Percentiles rank a stretch among this genome's conserved stretches.
These are phyloP conservation scores for Oscheius sp. DNA, from an alignment of 1,140 invertebrate genomes.

Conservation along the genomic window DNA sequence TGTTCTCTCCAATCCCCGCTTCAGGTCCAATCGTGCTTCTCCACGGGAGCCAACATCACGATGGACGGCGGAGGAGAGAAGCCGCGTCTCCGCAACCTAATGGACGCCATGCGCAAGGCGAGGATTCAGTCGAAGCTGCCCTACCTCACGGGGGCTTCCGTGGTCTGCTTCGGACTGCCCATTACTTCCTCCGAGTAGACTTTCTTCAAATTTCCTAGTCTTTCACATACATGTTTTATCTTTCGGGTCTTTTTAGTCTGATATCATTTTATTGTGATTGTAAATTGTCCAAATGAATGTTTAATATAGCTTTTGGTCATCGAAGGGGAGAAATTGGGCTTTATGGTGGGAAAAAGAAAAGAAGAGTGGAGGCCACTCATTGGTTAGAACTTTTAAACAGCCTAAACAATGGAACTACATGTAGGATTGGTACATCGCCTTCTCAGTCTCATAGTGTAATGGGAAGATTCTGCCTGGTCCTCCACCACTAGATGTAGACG, in stretches of 20 bases:
- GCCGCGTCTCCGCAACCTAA: slow-evolving; percentile 35
- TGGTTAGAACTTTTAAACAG: no score
- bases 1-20: background rate
- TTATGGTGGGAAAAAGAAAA: no score
- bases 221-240: background rate
- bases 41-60: background rate
- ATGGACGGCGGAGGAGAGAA: slow-evolving; percentile 23
- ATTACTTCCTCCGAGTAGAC: slow-evolving; percentile 4
- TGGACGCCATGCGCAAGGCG: slow-evolving; percentile 47
- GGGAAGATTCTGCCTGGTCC: no score
- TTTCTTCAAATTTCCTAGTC: background rate
- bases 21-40: slow-evolving; percentile 21
- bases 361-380: no score
- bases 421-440: no score
- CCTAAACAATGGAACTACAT: no score
- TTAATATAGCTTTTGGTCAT: no score
- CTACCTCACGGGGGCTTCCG: slow-evolving; percentile 51
- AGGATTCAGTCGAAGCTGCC: slow-evolving; percentile 44
- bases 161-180: slow-evolving; percentile 53
- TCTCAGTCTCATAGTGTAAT: no score
- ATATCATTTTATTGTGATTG: background rate
- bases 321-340: no score
- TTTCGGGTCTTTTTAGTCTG: background rate
- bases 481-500: no score
- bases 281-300: no score